Base-by-base conservation (phyloP, 2,113 vertebrate species). In the Manacus vitellinus region DNA sequence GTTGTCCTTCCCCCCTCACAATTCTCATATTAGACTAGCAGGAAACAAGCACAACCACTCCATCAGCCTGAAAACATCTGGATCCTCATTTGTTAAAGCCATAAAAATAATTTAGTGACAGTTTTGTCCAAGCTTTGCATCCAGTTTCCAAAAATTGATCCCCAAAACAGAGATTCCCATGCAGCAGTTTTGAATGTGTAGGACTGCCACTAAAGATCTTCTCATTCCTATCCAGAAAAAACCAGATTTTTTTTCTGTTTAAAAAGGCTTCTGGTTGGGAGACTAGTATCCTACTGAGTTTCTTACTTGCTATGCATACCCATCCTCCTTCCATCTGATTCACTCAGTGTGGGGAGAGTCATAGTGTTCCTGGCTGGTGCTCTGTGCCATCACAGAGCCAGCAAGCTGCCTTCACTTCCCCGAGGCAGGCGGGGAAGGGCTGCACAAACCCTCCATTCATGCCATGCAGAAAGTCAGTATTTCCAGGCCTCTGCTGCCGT, bases 391-490 rank as follows among this genome's bases (percentile, higher is more conserved):
- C 1, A 3, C 39, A 83, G 54, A 89, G 90, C 80, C 86, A 86
- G 65, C 41, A 47, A 61, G 41, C 86, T 88, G 80, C 76, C 61
- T 52, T 87, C 86, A 70, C 65, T 72, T 91, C 89, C 86, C 83
- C 2, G 8, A 68, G 74, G 78, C 80, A 37, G 77, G 58, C 73
- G 47, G n/a, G 56, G 66, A 21, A 74, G 43, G 30, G 46, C 89
- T 77, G 77, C 77, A 85, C 94, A 96, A 96, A 82, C 62, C 51
- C 31, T 84, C 73, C 74, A 75, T 93, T 94, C 85, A 93, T 20
- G 54, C 73, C 33, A 43, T 1, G 0, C 33, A 73, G 39, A 68
- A 90, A 71, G 52, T 77, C 79, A 80, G 44, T 55, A 56, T 89
- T 95, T 94, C 91, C 89, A 78, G 76, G 44, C 43, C 24, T 78